phyloP scores from a whole-genome alignment of 2,113 vertebrate species.

The Muntiacus reevesi region DNA sequence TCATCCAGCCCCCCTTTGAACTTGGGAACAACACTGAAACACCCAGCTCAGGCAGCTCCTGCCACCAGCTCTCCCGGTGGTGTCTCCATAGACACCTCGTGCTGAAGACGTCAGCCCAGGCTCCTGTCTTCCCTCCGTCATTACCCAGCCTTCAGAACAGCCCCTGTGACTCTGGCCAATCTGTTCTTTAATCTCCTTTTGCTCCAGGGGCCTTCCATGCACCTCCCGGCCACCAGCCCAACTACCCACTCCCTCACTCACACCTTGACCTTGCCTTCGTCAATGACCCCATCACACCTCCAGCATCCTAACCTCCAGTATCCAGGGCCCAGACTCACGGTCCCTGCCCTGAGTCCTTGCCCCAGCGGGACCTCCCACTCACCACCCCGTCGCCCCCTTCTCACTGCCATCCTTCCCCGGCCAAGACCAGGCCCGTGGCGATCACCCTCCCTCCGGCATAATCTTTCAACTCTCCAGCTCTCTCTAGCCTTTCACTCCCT shows the following conservation, averaged over 20 bases:
- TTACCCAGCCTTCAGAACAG: background rate
- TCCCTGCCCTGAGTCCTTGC: background rate
- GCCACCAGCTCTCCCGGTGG: background rate
- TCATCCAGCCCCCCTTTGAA: background rate
- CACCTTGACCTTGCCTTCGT: background rate
- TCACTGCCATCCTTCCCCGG: too few species aligned
- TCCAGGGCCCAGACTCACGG: background rate
- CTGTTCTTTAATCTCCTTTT: background rate
- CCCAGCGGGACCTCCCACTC: rapidly evolving
- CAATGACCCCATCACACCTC: rapidly evolving
- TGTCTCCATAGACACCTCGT: rapidly evolving
- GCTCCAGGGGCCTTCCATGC: background rate
- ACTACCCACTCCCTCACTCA: rapidly evolving
- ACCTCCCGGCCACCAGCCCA: background rate
- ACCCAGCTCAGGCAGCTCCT: background rate
- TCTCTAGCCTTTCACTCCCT: background rate
- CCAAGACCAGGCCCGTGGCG: background rate
- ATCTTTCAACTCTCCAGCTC: background rate
- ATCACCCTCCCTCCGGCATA: rapidly evolving
- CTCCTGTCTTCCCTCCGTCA: background rate
- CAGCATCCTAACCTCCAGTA: background rate
- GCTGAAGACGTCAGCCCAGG: rapidly evolving
- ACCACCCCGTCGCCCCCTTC: rapidly evolving
- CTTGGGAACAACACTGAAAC: rapidly evolving
- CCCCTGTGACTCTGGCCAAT: background rate